Base-by-base conservation (phyloP, 1,140 invertebrate species). In the Thalassaphorura encarpata region DNA sequence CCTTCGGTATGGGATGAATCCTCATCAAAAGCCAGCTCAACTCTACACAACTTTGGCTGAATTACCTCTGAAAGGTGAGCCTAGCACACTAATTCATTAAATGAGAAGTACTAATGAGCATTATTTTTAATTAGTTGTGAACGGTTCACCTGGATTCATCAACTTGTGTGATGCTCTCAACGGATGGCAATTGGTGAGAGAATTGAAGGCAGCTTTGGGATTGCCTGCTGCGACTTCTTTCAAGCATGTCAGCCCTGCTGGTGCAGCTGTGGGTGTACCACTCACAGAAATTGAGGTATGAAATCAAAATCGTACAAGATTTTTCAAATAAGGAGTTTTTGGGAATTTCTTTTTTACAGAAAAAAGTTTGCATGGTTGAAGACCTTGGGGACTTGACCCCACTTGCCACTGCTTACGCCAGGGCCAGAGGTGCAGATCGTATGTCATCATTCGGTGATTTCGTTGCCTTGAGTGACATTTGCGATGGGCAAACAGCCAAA, bases 361-460 rank as follows among this genome's bases (percentile, higher is more conserved):
- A 89, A 2, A 83, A 85, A 68, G 73, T 97, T 0, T 97, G 91
- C 68, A 93, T 94, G 83, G 94, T 98, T 1, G 82, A 89, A 56
- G 94, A 97, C 72, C 67, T 97, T 23, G 68, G 74, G 0, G 72
- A 81, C 23, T 72, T 97, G 43, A 84, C 88, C 4, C 92, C 91
- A 0, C 64, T 97, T n/a, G 92, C 95, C 0, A 80, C 78, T 13
- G 96, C 96, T 1, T 98, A 98, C 75, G 94, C 93, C 0, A 75
- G 94, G 58, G 96, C 95, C 0, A 78, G 96, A 72, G 93, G 95
- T 31, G 94, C 95, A 18, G 96, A 99, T 72, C 80, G 96, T 51
- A 98, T 99, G 96, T 97, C 92, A 4, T 97, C 94, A 13, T 99
- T 97, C 73, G 95, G 96, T 0, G 96, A 99, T 73, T 98, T 99